Conservation (phyloP, 2,113 vertebrate genomes). For the Amblyopsis rosae region DNA sequence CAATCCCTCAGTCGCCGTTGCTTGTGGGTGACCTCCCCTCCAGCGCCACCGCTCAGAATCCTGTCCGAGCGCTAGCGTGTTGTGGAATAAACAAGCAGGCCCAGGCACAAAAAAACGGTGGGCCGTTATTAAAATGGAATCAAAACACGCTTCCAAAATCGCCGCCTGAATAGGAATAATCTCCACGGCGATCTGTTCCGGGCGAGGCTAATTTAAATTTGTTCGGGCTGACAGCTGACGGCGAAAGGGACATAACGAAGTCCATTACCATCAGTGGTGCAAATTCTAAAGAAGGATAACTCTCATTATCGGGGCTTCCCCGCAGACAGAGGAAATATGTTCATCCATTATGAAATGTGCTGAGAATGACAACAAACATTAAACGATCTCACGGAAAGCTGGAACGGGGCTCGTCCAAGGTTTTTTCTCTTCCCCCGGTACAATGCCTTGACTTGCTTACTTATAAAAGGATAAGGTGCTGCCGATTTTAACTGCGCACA, state of each 20-base stretch:
- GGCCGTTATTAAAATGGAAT: constrained; percentile 67
- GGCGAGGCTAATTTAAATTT: constrained; percentile 75
- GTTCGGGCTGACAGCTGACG: constrained; percentile 76
- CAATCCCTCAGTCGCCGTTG: constrained; percentile 50
- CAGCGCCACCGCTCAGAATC: constrained; percentile 51
- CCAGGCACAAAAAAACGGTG: constrained; percentile 57
- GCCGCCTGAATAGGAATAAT: constrained; percentile 68
- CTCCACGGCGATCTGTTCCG: constrained; percentile 68
- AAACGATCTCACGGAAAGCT: constrained; percentile 46
- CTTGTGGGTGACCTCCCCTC: constrained; percentile 19
- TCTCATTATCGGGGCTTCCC: constrained; percentile 72
- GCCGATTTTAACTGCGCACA: constrained; percentile 41
- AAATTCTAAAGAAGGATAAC: constrained; percentile 76
- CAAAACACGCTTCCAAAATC: constrained; percentile 62
- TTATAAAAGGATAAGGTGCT: constrained; percentile 48
- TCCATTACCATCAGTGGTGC: constrained; percentile 76
- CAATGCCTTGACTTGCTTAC: constrained; percentile 56
- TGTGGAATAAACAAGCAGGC: constrained; percentile 69
- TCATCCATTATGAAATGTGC: constrained; percentile 72
- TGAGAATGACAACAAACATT: constrained; percentile 71
- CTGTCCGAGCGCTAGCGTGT: constrained; percentile 68
- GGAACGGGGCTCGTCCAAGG: constrained; percentile 34
- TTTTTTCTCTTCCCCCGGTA: constrained; percentile 13
- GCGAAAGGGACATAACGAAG: constrained; percentile 75
- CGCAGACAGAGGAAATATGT: constrained; percentile 70